Percentiles rank a stretch among this genome's conserved stretches.
Conservation (phyloP, 1,140 invertebrate genomes). For the Riptortus pedestris region DNA sequence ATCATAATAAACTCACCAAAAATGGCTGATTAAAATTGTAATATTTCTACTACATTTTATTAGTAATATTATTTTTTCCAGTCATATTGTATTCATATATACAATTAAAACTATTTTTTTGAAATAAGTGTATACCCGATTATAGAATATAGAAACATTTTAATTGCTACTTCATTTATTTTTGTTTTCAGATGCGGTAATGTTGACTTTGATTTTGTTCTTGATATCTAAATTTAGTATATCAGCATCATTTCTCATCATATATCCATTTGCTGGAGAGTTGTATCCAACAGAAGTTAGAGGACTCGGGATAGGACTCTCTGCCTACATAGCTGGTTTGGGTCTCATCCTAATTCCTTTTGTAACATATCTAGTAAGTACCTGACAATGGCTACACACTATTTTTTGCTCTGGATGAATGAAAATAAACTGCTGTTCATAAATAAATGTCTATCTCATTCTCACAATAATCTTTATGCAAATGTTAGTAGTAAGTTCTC, state of each 20-base stretch:
- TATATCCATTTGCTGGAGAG: conserved; percentile 83
- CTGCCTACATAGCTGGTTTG: conserved; percentile 74
- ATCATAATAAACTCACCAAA: too few species aligned
- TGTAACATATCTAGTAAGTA: conserved; percentile 71
- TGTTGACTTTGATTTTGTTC: conserved; percentile 62
- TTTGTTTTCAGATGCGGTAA: conserved; percentile 54
- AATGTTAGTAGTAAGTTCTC: too few species aligned
- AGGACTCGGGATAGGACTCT: conserved; percentile 77
- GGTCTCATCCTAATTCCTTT: conserved; percentile 82
- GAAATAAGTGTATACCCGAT: too few species aligned
- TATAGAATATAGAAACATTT: too few species aligned
- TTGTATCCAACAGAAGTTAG: conserved; percentile 75
- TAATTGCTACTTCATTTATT: too few species aligned
- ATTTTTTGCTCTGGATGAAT: conserved; percentile 10
- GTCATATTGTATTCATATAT: too few species aligned
- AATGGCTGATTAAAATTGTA: too few species aligned
- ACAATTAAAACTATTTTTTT: too few species aligned
- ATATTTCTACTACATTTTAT: too few species aligned
- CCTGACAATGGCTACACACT: too few species aligned
- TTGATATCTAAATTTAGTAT: conserved; percentile 80
- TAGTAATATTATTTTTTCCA: too few species aligned
- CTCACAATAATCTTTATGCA: conserved; percentile 24
- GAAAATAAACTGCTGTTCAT: background rate
- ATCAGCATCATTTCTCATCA: conserved; percentile 80
- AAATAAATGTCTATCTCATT: conserved; percentile 15